Conservation (phyloP, 2,888 invertebrate species). For the Eupsilia transversa region DNA sequence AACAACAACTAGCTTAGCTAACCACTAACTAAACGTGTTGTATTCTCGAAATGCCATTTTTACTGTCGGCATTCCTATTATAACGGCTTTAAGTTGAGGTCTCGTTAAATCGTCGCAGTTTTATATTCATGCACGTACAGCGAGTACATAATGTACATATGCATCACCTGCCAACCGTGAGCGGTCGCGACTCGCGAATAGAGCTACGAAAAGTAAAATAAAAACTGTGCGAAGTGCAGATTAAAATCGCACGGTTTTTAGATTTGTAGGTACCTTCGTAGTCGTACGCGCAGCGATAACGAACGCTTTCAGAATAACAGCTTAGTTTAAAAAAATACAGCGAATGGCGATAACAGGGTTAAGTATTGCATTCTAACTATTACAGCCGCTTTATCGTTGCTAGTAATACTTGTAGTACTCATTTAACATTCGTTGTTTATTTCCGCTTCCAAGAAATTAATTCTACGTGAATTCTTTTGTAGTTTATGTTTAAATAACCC, state of each 20-base stretch:
- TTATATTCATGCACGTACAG: constrained; percentile 54
- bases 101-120: constrained; percentile 69
- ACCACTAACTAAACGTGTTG: constrained; percentile 50
- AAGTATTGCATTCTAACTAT: constrained; percentile 26
- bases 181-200: constrained; percentile 50
- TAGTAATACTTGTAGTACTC: constrained; percentile 26
- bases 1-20: constrained; percentile 36
- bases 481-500: constrained; percentile 11
- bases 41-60: constrained; percentile 52
- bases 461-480: constrained; percentile 16
- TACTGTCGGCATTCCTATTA: constrained; percentile 55
- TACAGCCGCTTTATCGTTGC: constrained; percentile 16
- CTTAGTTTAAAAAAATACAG: constrained; percentile 18
- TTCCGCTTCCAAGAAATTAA: constrained; percentile 6
- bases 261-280: constrained; percentile 40
- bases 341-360: constrained; percentile 29
- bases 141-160: constrained; percentile 28
- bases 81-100: constrained; percentile 55
- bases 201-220: constrained; percentile 57
- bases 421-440: neutral
- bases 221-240: constrained; percentile 61
- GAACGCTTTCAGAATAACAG: constrained; percentile 52
- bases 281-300: constrained; percentile 52
- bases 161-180: constrained; percentile 69
- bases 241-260: constrained; percentile 62